These are phyloP conservation scores for Columba guinea DNA, from an alignment of 2,797 vertebrate genomes.

Conservation along the genomic window DNA sequence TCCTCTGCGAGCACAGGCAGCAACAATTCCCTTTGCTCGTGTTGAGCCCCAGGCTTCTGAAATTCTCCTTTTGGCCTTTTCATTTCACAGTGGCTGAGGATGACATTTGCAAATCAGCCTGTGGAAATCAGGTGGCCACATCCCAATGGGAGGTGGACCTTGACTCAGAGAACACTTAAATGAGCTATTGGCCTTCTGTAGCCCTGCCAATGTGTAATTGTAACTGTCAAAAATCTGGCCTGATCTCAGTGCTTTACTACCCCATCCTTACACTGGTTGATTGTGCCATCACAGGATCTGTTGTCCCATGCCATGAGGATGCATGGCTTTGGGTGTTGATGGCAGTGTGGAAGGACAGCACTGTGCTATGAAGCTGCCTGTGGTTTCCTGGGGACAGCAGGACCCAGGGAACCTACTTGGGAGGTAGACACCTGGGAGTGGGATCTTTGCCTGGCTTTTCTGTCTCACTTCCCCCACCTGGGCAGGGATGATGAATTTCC, in stretches of 20 bases:
- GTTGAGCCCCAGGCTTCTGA: neutral
- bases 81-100: conserved; percentile 23
- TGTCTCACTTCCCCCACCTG: neutral
- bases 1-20: neutral
- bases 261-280: too few species aligned
- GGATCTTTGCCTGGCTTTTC: neutral
- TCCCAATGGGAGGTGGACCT: neutral
- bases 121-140: neutral
- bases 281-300: neutral
- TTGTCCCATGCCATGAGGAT: fast-evolving
- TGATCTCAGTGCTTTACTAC: neutral
- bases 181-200: neutral
- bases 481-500: neutral
- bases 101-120: conserved; percentile 17
- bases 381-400: neutral
- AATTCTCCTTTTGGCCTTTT: conserved; percentile 24
- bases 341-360: fast-evolving
- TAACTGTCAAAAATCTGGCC: neutral
- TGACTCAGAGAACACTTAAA: fast-evolving
- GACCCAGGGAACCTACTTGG: neutral
- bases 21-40: neutral
- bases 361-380: neutral
- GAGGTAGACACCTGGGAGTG: too few species aligned
- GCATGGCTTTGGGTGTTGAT: fast-evolving
- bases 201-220: neutral